Evolutionary conservation across 2,113 vertebrate species (phyloP).

Genomic region (Prunella himalayana): DNA sequence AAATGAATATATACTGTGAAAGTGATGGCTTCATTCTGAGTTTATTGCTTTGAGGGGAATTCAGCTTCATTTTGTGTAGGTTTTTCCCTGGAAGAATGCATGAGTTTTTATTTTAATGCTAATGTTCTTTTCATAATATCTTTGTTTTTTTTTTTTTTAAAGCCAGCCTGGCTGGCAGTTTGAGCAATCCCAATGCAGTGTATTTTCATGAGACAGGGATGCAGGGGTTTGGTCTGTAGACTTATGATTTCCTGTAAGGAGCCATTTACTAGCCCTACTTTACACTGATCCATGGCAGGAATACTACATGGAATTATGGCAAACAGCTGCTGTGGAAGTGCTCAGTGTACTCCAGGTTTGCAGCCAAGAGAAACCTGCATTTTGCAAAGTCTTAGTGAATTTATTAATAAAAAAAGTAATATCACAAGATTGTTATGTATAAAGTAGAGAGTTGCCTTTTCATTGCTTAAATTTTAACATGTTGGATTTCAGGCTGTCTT

Average conservation of each 20-base stretch:
- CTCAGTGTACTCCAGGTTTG: not conserved
- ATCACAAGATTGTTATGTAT: not conserved
- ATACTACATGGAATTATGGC: not conserved
- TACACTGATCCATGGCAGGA: constrained; percentile 20
- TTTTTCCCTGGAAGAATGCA: not conserved
- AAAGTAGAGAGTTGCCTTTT: not conserved
- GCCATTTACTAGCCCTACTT: constrained; percentile 18
- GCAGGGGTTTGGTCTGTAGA: not conserved
- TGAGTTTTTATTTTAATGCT: not conserved
- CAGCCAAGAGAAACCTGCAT: not conserved
- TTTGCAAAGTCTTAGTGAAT: not conserved
- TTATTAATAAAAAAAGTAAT: not conserved
- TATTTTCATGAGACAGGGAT: constrained; percentile 14
- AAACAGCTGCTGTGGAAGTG: not conserved
- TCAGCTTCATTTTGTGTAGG: not conserved
- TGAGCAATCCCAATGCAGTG: not conserved
- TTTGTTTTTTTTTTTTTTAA: not conserved
- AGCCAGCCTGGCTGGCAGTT: not conserved
- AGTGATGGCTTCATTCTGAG: not conserved
- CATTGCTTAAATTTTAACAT: not conserved
- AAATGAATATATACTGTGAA: not conserved
- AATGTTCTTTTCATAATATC: not conserved
- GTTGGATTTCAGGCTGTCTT: not conserved
- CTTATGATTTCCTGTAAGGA: not conserved
- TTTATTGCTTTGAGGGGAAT: not conserved